Percentiles rank a stretch among this genome's conserved stretches.
Evolutionary conservation across 92 coral and sea anemone species (phyloP).

Genomic region (Chrysogorgia sp.): DNA sequence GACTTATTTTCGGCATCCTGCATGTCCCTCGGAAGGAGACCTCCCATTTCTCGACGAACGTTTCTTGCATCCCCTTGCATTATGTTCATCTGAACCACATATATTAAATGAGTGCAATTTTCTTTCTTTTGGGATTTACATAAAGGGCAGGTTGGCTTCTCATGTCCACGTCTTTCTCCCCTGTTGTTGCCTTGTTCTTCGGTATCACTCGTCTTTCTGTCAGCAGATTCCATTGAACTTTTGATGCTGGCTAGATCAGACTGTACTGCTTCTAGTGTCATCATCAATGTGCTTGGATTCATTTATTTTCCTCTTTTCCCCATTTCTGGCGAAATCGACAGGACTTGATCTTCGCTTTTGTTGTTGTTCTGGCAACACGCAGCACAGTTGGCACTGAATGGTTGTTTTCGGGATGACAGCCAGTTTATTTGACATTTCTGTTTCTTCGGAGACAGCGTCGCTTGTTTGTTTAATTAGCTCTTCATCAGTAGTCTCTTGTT

Average conservation of each 20-base stretch:
- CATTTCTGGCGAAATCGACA: neutral
- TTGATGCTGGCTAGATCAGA: conserved; percentile 9
- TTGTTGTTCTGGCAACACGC: no score
- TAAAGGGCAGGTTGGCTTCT: conserved; percentile 16
- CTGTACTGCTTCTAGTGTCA: neutral
- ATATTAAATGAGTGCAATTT: conserved; percentile 19
- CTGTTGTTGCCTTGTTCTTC: conserved; percentile 5
- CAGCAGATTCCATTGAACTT: conserved; percentile 1
- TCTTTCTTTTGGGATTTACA: neutral
- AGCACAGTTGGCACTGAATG: no score
- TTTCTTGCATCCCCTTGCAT: neutral
- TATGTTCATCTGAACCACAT: conserved; percentile 25
- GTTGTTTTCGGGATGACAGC: conserved; percentile 21
- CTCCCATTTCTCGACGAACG: conserved; percentile 17
- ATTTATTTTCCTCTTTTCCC: neutral
- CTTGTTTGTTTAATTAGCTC: conserved; percentile 14
- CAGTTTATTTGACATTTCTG: conserved; percentile 20
- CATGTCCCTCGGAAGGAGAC: conserved; percentile 33
- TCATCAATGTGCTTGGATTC: neutral
- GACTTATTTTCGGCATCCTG: no score
- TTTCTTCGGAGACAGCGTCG: conserved; percentile 38
- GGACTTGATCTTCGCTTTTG: neutral
- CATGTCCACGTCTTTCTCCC: neutral
- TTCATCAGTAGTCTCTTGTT: conserved; percentile 16
- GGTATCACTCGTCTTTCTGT: neutral